Base-by-base conservation (phyloP, 2,888 invertebrate species). In the Troglohyphantes excavatus region DNA sequence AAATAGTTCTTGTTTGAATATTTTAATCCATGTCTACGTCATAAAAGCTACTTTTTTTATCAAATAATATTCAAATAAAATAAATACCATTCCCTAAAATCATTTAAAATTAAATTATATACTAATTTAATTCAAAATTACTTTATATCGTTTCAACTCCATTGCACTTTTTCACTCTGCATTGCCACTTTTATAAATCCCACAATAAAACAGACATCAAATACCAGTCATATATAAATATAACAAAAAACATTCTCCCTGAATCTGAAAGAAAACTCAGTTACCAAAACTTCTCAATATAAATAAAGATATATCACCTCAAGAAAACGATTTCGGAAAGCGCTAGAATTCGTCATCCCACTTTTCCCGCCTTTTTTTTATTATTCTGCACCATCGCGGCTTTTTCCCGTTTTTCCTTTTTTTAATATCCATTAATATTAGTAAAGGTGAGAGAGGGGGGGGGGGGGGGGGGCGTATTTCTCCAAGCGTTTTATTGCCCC, bases 361-460 rank as follows among this genome's bases (percentile, higher is more conserved):
- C 21, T 21, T 27, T 53, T 27, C 19, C 19, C 39, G 9, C 39
- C 9, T 5, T 53, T 33, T 17, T 61, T 76, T 43, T n/a, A n/a
- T 29, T 23, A 23, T 68, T 46, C 46, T 21, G 6, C 19, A 68
- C 33, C 68, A 33, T 27, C 43, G 43, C 21, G 70, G 70, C 70
- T 72, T 72, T 26, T 17, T 13, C 29, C 21, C 29, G 63, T 63
- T 73, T 46, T 68, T 65, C 23, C 23, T 81, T 83, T 83, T 73
- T 73, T 43, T 73, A 73, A 83, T 72, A 65, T 65, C 73, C 83
- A 83, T 83, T 83, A 83, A 83, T 83, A 83, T 83, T 65, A 65
- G 65, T 63, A 27, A 83, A 72, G 72, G 65, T 72, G 63, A 63
- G 29, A 29, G 65, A 29, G 9, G 17, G 23, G 0, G 3, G 21